Conservation (phyloP, 2,797 vertebrate genomes). For the Epinephelus awoara region DNA sequence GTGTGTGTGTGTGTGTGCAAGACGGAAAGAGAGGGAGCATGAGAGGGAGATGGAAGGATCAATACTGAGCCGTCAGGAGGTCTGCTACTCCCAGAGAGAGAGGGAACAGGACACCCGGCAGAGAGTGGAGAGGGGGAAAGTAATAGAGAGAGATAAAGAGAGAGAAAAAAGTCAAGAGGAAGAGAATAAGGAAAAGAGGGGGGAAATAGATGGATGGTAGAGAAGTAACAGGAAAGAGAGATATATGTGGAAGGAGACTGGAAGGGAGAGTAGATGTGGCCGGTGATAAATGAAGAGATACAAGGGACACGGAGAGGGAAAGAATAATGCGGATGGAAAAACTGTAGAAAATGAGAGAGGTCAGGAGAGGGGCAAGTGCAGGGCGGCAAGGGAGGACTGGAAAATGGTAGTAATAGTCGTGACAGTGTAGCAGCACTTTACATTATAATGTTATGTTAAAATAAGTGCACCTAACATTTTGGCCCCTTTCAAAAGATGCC, state of each 20-base stretch:
- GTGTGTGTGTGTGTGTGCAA: constrained; percentile 50
- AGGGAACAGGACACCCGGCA: constrained; percentile 81
- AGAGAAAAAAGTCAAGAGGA: constrained; percentile 31
- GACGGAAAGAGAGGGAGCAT: constrained; percentile 25
- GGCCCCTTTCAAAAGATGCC: neutral
- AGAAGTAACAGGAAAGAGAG: constrained; percentile 34
- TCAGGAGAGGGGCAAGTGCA: constrained; percentile 18
- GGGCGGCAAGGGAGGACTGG: neutral
- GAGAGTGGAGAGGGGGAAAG: constrained; percentile 60
- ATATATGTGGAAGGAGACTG: constrained; percentile 34
- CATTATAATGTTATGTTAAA: neutral
- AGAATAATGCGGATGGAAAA: constrained; percentile 41
- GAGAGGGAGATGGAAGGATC: constrained; percentile 76
- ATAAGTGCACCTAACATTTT: neutral
- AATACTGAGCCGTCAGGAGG: constrained; percentile 83
- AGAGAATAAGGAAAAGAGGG: constrained; percentile 18
- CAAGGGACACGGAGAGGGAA: constrained; percentile 1
- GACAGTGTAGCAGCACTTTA: neutral
- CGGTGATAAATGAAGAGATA: constrained; percentile 54
- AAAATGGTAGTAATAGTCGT: neutral
- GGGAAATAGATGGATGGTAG: constrained; percentile 33
- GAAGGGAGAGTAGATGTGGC: constrained; percentile 27
- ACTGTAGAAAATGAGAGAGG: constrained; percentile 26
- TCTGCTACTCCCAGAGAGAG: constrained; percentile 80
- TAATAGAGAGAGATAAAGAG: constrained; percentile 51